Percentiles rank a stretch among this genome's conserved stretches.
Evolutionary conservation across 23 tunicate species (phyloP).

Genomic region (Botrylloides violaceus): DNA sequence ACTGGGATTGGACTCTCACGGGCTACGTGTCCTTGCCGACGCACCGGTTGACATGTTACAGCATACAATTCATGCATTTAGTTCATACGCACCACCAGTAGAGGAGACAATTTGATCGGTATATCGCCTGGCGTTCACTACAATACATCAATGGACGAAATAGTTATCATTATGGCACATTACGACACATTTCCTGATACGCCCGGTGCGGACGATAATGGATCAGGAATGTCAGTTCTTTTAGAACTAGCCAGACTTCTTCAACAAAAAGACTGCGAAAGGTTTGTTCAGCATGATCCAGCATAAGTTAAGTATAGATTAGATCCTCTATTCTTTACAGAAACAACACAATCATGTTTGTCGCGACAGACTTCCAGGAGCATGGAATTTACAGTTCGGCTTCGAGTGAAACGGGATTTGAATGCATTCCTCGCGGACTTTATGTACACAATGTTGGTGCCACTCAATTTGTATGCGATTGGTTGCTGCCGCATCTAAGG

Average conservation of each 20-base stretch:
- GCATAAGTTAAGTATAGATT: too few relatives aligned
- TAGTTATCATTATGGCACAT: conserved; percentile 63
- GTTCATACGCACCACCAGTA: conserved; percentile 61
- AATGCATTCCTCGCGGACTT: conserved; percentile 5
- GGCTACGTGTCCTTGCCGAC: too few relatives aligned
- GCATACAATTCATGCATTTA: conserved; percentile 7
- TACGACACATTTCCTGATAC: conserved; percentile 65
- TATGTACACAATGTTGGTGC: conserved; percentile 38
- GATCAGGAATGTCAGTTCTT: conserved; percentile 59
- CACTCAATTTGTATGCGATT: conserved; percentile 68
- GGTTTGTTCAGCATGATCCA: too few relatives aligned
- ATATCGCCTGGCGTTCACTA: conserved; percentile 50
- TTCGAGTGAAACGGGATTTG: not conserved
- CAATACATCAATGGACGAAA: conserved; percentile 37
- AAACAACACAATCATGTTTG: conserved; percentile 45
- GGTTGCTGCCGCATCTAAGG: conserved; percentile 58
- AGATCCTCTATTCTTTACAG: conserved; percentile 31
- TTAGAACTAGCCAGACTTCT: conserved; percentile 69
- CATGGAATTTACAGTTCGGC: conserved; percentile 45
- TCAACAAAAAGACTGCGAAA: conserved; percentile 25
- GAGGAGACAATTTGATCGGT: conserved; percentile 67
- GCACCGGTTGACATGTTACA: too few relatives aligned
- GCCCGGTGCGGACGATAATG: conserved; percentile 82
- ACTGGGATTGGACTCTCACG: too few relatives aligned
- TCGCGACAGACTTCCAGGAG: conserved; percentile 65